Percentiles rank a stretch among this genome's conserved stretches.
phyloP scores from a whole-genome alignment of 2,113 vertebrate species.

The Sigmodon hispidus region DNA sequence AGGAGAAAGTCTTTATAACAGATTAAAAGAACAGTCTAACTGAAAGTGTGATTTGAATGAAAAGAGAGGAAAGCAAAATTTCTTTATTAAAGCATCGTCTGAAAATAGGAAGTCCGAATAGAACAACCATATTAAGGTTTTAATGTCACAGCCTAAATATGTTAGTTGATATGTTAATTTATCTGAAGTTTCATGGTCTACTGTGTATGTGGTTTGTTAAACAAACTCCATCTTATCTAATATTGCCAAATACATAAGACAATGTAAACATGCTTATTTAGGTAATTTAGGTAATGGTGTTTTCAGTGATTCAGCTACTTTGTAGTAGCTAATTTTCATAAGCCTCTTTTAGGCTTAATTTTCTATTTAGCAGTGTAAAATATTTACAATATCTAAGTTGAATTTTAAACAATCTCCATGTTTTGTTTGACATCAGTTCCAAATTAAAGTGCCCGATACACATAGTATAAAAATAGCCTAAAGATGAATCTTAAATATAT shows the following conservation, averaged over 20 bases:
- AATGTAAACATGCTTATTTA: neutral
- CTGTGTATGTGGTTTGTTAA: neutral
- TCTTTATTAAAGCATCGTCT: neutral
- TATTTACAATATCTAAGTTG: neutral
- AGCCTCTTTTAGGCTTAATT: neutral
- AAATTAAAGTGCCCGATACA: neutral
- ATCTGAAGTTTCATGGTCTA: neutral
- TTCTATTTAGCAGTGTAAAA: conserved; percentile 6
- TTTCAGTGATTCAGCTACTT: neutral
- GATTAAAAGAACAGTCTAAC: neutral
- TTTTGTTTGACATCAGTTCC: neutral
- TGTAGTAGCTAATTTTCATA: neutral
- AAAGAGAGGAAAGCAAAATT: neutral
- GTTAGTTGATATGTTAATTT: neutral
- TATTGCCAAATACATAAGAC: neutral
- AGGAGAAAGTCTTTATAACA: neutral
- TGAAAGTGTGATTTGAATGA: neutral
- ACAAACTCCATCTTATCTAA: neutral
- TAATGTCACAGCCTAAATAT: neutral
- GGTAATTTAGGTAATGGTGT: neutral
- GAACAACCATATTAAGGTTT: conserved; percentile 1
- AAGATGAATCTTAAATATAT: neutral
- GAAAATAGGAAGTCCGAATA: neutral
- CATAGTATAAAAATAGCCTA: neutral
- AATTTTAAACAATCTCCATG: conserved; percentile 3